Percentiles rank a stretch among this genome's conserved stretches.
phyloP scores from a whole-genome alignment of 2,113 vertebrate genomes.

The Labeo catla region DNA sequence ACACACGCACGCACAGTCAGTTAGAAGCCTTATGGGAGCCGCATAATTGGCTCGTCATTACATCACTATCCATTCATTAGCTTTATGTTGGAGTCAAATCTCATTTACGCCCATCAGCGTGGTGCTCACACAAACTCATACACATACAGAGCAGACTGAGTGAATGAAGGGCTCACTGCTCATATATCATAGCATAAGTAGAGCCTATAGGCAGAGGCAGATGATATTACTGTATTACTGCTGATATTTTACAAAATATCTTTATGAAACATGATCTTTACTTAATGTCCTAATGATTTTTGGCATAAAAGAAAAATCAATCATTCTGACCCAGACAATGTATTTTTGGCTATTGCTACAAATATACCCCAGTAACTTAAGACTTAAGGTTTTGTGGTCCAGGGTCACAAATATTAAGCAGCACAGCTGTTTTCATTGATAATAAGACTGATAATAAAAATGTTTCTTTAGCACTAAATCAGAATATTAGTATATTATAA shows the following conservation, averaged over 20 bases:
- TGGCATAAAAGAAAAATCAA: too few species aligned
- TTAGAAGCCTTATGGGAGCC: slow-evolving; percentile 38
- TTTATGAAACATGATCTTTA: too few species aligned
- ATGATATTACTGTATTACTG: slow-evolving; percentile 48
- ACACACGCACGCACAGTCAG: slow-evolving; percentile 28
- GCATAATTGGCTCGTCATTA: slow-evolving; percentile 52
- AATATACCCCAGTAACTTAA: too few species aligned
- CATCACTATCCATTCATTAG: slow-evolving; percentile 52
- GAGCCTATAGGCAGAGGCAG: slow-evolving; percentile 15
- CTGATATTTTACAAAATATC: too few species aligned
- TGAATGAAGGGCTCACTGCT: slow-evolving; percentile 26
- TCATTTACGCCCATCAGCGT: slow-evolving; percentile 49
- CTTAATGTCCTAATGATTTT: too few species aligned
- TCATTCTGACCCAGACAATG: too few species aligned
- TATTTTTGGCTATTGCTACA: too few species aligned
- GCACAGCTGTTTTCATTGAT: neutral
- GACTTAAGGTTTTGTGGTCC: too few species aligned
- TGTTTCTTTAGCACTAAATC: neutral
- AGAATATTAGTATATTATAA: neutral
- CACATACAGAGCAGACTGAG: slow-evolving; percentile 12
- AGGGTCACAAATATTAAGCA: too few species aligned
- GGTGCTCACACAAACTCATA: neutral
- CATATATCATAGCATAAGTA: slow-evolving; percentile 26
- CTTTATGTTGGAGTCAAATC: slow-evolving; percentile 49
- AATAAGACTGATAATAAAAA: neutral